Percentiles rank a stretch among this genome's conserved stretches.
These are phyloP conservation scores for Adelosebastes latens DNA, from an alignment of 2,797 vertebrate species.

Conservation along the genomic window DNA sequence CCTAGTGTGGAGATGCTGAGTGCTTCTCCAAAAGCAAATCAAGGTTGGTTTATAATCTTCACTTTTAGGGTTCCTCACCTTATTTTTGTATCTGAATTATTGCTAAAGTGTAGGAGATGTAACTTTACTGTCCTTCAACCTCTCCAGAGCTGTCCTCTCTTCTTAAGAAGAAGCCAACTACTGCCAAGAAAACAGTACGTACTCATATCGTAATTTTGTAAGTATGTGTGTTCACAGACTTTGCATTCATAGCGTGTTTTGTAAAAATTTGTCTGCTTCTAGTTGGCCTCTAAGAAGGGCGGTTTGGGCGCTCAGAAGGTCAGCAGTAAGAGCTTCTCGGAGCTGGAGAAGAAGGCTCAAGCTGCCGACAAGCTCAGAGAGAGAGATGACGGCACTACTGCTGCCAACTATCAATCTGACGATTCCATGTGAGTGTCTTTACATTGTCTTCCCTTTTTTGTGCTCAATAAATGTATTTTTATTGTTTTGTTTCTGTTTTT, in stretches of 20 bases:
- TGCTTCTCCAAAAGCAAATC: conserved; percentile 85
- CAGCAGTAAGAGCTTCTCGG: conserved; percentile 88
- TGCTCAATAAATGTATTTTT: background rate
- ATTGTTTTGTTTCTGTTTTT: background rate
- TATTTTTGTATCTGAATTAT: background rate
- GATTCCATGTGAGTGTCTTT: conserved; percentile 85
- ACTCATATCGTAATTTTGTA: rapidly evolving
- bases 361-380: conserved; percentile 89
- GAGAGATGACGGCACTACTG: conserved; percentile 62
- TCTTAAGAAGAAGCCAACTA: conserved; percentile 91
- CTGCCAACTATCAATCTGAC: conserved; percentile 63
- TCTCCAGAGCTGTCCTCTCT: conserved; percentile 87
- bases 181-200: conserved; percentile 90
- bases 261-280: conserved; percentile 15
- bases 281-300: conserved; percentile 91
- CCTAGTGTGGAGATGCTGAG: conserved; percentile 90
- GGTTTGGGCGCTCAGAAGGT: conserved; percentile 95
- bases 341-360: conserved; percentile 92
- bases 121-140: background rate
- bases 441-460: background rate
- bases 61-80: background rate
- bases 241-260: background rate
- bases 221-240: background rate
- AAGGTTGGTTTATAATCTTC: conserved; percentile 45
- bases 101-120: background rate